Evolutionary conservation across 1,140 invertebrate genomes (phyloP).

Genomic region (Prorops nasuta): DNA sequence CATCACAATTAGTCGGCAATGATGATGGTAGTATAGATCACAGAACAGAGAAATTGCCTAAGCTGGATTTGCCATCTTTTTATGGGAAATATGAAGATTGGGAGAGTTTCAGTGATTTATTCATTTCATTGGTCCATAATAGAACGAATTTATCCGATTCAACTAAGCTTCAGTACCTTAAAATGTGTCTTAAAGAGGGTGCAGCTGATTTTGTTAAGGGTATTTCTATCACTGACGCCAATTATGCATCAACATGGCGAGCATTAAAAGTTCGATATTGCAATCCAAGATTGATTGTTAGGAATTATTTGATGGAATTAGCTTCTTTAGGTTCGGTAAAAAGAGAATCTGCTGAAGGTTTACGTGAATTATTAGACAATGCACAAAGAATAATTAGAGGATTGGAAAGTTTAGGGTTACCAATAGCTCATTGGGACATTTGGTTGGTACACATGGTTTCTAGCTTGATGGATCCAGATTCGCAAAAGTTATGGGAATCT

Average conservation of each 20-base stretch:
- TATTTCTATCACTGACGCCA: not conserved
- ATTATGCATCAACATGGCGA: not conserved
- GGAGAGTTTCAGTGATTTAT: not conserved
- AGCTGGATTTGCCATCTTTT: not conserved
- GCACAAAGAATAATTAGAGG: not conserved
- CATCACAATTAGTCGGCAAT: no score
- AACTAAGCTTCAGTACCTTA: not conserved
- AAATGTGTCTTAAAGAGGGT: not conserved
- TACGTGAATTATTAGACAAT: not conserved
- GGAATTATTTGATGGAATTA: not conserved
- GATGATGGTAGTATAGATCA: no score
- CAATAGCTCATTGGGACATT: not conserved
- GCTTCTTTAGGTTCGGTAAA: not conserved
- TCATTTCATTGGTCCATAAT: not conserved
- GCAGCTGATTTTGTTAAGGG: not conserved
- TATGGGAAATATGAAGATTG: conserved; percentile 4
- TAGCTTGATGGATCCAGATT: not conserved
- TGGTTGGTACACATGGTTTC: not conserved
- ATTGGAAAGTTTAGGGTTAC: not conserved
- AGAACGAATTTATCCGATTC: not conserved
- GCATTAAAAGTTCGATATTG: not conserved
- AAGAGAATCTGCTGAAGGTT: not conserved
- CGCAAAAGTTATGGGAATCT: conserved; percentile 1
- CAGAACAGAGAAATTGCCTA: no score
- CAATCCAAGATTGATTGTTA: not conserved